phyloP scores from a whole-genome alignment of 2,113 vertebrate species.

The Rattus rattus region DNA sequence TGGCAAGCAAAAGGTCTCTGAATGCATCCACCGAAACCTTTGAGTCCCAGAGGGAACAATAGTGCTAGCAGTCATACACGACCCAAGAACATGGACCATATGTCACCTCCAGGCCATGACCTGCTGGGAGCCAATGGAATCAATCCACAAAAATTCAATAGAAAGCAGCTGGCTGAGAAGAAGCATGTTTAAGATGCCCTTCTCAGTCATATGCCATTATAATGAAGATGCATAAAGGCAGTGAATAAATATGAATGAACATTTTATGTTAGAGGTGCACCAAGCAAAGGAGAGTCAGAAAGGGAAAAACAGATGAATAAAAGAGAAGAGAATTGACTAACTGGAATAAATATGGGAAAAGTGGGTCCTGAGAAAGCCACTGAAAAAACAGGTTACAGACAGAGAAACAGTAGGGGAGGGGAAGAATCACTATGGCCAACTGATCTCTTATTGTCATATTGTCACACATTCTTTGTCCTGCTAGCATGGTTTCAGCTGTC shows the following conservation, averaged over 20 bases:
- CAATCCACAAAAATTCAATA: not conserved
- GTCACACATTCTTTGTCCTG: no score
- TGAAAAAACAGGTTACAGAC: constrained; percentile 17
- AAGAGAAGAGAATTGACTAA: not conserved
- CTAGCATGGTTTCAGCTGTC: not conserved
- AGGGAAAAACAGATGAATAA: constrained; percentile 1
- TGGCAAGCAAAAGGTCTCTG: not conserved
- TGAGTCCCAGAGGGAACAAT: not conserved
- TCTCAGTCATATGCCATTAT: constrained; percentile 33
- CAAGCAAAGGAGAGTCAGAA: constrained; percentile 1
- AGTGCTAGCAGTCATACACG: not conserved
- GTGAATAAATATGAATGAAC: constrained; percentile 35
- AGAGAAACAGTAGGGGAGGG: not conserved
- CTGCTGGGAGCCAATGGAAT: constrained; percentile 5
- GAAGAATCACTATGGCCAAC: not conserved
- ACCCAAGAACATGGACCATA: not conserved
- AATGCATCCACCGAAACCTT: not conserved
- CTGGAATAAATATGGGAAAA: constrained; percentile 29
- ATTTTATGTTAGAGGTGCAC: not conserved
- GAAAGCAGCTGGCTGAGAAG: constrained; percentile 10
- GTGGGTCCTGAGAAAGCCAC: not conserved
- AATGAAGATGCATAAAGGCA: constrained; percentile 5
- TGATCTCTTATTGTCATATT: not conserved
- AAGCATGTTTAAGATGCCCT: not conserved
- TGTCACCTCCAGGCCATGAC: not conserved